Evolutionary conservation across 2,797 vertebrate species (phyloP).

Genomic region (Melanotaenia maccullochi): DNA sequence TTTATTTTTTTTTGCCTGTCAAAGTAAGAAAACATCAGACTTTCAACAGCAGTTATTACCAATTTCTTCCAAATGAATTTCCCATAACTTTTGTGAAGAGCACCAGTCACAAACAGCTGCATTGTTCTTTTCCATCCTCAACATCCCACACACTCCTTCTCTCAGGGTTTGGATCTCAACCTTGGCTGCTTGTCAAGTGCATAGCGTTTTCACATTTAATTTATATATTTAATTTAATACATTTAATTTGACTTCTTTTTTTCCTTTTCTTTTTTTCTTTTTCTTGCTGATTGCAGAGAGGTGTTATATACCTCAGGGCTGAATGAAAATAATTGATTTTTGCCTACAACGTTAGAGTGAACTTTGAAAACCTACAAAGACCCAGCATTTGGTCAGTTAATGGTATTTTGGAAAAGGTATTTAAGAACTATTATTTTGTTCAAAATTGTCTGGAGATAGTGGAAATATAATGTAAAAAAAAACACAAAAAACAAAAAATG

Average conservation of each 20-base stretch:
- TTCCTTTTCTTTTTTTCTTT: background rate
- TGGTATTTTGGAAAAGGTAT: slow-evolving; percentile 10
- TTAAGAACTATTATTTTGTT: slow-evolving; percentile 16
- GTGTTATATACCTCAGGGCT: slow-evolving; percentile 52
- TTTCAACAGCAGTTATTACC: slow-evolving; percentile 27
- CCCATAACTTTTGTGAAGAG: slow-evolving; percentile 12
- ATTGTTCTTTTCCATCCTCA: slow-evolving; percentile 27
- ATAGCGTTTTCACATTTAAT: slow-evolving; percentile 9
- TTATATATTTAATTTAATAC: background rate
- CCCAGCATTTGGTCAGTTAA: slow-evolving; percentile 55
- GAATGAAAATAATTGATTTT: slow-evolving; percentile 67
- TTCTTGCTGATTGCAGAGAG: slow-evolving; percentile 46
- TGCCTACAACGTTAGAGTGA: slow-evolving; percentile 52
- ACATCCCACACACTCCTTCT: slow-evolving; percentile 37
- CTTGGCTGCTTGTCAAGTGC: slow-evolving; percentile 46
- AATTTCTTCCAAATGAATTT: slow-evolving; percentile 17
- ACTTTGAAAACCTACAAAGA: slow-evolving; percentile 47
- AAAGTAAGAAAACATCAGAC: slow-evolving; percentile 21
- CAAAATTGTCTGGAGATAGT: slow-evolving; percentile 8
- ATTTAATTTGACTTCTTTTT: slow-evolving; percentile 25
- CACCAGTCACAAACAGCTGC: slow-evolving; percentile 31
- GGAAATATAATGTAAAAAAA: background rate
- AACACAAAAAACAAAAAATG: slow-evolving; percentile 12
- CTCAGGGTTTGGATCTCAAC: slow-evolving; percentile 36
- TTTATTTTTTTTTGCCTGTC: background rate